Percentiles rank a stretch among this genome's conserved stretches.
Conservation (phyloP, 2,888 invertebrate genomes). For the Spodoptera picta region DNA sequence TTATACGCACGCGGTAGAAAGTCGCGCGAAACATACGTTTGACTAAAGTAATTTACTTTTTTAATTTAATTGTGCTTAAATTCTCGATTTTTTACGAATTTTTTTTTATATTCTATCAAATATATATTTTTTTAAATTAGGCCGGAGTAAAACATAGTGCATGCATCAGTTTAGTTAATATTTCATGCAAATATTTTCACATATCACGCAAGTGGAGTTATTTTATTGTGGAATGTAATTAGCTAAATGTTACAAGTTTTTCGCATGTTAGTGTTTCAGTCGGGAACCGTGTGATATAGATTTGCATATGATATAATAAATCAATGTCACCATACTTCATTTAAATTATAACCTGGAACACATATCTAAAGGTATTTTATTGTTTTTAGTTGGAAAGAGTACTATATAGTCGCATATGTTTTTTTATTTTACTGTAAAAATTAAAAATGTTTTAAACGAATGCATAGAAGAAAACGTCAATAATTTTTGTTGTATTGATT, state of each 20-base stretch:
- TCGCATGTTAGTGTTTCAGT: constrained; percentile 32
- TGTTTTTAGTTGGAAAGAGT: neutral
- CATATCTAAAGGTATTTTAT: neutral
- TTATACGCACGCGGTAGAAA: constrained; percentile 65
- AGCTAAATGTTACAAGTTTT: constrained; percentile 23
- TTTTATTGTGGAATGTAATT: constrained; percentile 42
- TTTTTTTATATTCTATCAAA: neutral
- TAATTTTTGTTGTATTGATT: too few relatives aligned
- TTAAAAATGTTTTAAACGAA: too few relatives aligned
- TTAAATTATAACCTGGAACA: constrained; percentile 24
- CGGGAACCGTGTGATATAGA: constrained; percentile 23
- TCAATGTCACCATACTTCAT: constrained; percentile 24
- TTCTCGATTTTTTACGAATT: neutral
- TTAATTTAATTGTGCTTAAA: constrained; percentile 6
- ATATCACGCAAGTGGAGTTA: constrained; percentile 37
- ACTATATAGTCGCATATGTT: neutral
- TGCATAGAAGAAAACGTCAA: too few relatives aligned
- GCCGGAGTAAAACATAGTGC: constrained; percentile 9
- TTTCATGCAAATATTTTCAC: constrained; percentile 34
- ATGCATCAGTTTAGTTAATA: constrained; percentile 6
- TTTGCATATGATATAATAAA: constrained; percentile 22
- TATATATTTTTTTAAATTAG: neutral
- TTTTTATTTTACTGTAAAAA: too few relatives aligned
- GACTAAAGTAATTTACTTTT: constrained; percentile 32
- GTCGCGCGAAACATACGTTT: constrained; percentile 55